phyloP scores from a whole-genome alignment of 2,113 vertebrate species.

The Zosterops japonicus region DNA sequence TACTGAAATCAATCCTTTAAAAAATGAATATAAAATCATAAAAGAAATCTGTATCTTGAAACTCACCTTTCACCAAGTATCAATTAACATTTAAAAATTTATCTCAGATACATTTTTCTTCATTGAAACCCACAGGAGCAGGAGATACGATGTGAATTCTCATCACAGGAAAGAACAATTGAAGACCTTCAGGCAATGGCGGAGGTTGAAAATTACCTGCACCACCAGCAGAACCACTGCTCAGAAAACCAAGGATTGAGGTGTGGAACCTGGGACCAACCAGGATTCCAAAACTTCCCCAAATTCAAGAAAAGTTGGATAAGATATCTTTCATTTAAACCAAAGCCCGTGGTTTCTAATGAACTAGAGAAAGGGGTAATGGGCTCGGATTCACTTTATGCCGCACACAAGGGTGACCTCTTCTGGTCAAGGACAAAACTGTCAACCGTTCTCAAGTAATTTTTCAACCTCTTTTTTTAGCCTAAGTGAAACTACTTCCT shows the following conservation, averaged over 20 bases:
- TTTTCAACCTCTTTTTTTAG: neutral
- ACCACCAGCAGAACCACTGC: neutral
- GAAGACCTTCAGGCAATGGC: neutral
- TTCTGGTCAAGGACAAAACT: conserved; percentile 37
- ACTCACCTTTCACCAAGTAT: neutral
- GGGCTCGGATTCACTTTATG: neutral
- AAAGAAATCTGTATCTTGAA: neutral
- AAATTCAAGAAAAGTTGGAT: neutral
- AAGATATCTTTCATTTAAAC: neutral
- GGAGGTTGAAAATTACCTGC: neutral
- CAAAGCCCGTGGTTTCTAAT: neutral
- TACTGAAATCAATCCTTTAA: neutral
- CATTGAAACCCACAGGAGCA: neutral
- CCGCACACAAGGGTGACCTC: conserved; percentile 40
- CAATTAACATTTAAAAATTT: neutral
- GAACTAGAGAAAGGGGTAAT: neutral
- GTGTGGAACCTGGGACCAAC: neutral
- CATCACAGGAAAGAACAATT: neutral
- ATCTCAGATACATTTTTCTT: neutral
- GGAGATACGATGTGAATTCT: neutral
- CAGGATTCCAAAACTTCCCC: neutral
- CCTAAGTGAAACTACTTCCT: neutral
- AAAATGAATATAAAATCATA: neutral
- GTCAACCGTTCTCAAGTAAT: neutral
- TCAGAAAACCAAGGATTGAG: neutral